Conservation (phyloP, 2,888 invertebrate genomes). For the Microctonus brassicae region DNA sequence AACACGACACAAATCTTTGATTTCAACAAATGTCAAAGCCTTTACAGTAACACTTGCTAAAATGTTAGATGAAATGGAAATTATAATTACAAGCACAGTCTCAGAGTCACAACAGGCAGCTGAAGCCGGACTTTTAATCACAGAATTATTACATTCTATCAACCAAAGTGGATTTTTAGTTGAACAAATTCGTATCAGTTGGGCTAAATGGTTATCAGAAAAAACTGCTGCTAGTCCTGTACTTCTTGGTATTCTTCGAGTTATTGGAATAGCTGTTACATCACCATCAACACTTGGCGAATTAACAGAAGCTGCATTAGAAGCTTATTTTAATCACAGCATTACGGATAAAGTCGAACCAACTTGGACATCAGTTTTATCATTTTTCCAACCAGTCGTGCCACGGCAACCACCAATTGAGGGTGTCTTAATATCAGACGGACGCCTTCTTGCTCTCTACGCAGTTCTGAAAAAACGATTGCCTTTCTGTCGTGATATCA, state of each 20-base stretch:
- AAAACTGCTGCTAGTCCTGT: slow-evolving; percentile 71
- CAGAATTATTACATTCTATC: slow-evolving; percentile 71
- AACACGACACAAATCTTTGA: slow-evolving; percentile 71
- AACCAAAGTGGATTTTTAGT: slow-evolving; percentile 64
- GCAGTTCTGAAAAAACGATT: slow-evolving; percentile 72
- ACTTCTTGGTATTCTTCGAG: slow-evolving; percentile 70
- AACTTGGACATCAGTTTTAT: slow-evolving; percentile 70
- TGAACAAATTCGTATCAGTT: slow-evolving; percentile 63
- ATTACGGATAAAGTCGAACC: slow-evolving; percentile 67
- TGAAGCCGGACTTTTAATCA: slow-evolving; percentile 71
- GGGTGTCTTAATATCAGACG: slow-evolving; percentile 70
- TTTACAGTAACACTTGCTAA: slow-evolving; percentile 70
- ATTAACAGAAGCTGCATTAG: slow-evolving; percentile 72
- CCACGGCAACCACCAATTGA: slow-evolving; percentile 72
- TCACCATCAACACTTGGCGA: slow-evolving; percentile 71
- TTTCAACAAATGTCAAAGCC: slow-evolving; percentile 70
- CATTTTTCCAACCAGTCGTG: slow-evolving; percentile 68
- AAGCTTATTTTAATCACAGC: slow-evolving; percentile 72
- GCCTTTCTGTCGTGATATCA: slow-evolving; percentile 66
- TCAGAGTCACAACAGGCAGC: slow-evolving; percentile 67
- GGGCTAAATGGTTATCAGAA: slow-evolving; percentile 70
- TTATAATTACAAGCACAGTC: slow-evolving; percentile 68
- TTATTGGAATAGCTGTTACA: slow-evolving; percentile 69
- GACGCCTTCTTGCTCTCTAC: slow-evolving; percentile 73
- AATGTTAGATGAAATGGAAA: slow-evolving; percentile 73